Evolutionary conservation across 2,113 vertebrate genomes (phyloP).

Genomic region (Glareola pratincola): DNA sequence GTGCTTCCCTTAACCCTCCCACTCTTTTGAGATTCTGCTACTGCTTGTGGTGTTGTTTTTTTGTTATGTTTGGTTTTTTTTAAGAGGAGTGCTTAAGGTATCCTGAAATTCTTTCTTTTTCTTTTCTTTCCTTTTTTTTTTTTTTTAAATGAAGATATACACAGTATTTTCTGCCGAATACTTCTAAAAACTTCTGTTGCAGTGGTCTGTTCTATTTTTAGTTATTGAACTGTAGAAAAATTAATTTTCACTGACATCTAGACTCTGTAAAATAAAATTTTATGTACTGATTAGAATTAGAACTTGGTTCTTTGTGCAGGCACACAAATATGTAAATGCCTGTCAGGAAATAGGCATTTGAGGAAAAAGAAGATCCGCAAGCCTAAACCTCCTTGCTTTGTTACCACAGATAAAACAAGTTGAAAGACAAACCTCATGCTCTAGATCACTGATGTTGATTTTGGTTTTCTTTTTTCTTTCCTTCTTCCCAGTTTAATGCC

Average conservation of each 20-base stretch:
- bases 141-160: not conserved
- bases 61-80: too few relatives aligned
- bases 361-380: not conserved
- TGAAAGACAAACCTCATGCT: not conserved
- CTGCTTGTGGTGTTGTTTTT: not conserved
- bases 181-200: not conserved
- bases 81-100: not conserved
- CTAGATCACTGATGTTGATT: rapidly evolving
- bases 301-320: not conserved
- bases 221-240: not conserved
- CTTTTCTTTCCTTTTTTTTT: not conserved
- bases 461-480: not conserved
- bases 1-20: not conserved
- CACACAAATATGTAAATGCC: not conserved
- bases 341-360: not conserved
- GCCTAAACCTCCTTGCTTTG: not conserved
- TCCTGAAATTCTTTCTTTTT: not conserved
- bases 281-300: not conserved
- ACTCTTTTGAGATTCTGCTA: not conserved
- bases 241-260: not conserved
- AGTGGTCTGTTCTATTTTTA: not conserved
- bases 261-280: not conserved
- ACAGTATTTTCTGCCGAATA: not conserved
- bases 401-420: not conserved
- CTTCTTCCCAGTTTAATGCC: not conserved